Evolutionary conservation across 2,113 vertebrate species (phyloP), one percentile per base, ranked within the genome.

Genomic region (Pogona vitticeps): DNA sequence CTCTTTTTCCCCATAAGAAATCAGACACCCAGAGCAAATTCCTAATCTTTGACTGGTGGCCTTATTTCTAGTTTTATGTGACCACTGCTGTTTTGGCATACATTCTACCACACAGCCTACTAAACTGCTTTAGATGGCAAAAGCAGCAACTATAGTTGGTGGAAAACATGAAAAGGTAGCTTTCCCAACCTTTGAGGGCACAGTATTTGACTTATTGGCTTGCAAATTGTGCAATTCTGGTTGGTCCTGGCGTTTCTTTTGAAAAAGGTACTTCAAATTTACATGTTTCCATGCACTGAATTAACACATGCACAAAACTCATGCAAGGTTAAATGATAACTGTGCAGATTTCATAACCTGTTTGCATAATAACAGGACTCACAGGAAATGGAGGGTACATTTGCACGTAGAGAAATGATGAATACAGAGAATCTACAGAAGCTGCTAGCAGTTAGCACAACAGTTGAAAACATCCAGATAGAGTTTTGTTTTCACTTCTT

Each of bases 341-440:
- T 38, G 84, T 88, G 86, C 59, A 13, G 31, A 86, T 85, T 83
- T 86, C 33, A 0, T 75, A 1, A 36, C 80, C 85, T 70, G 90
- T 83, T 72, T 58, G 81, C 6, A 87, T 2, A 9, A 89, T 4
- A 76, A 14, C 88, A 71, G 67, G 91, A 88, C 17, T 87, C 88
- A 67, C 90, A 91, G 92, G 90, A 93, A 95, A 87, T 63, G 38
- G 21, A 36, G 21, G 21, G 56, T 72, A 46, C 52, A 80, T n/a
- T 71, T 72, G 38, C 56, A 72, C 12, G 1, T 0, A 89, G 75
- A 83, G 72, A 91, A 86, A 88, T 89, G 75, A 89, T 92, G 84
- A 1, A 65, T 0, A 12, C 80, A 40, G 56, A 88, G 89, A 59
- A 86, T 76, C 38, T 0, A 0, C 0, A 0, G 61, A 91, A 76